Conservation (phyloP, 2,797 vertebrate species). For the Leptatherina wallacei region DNA sequence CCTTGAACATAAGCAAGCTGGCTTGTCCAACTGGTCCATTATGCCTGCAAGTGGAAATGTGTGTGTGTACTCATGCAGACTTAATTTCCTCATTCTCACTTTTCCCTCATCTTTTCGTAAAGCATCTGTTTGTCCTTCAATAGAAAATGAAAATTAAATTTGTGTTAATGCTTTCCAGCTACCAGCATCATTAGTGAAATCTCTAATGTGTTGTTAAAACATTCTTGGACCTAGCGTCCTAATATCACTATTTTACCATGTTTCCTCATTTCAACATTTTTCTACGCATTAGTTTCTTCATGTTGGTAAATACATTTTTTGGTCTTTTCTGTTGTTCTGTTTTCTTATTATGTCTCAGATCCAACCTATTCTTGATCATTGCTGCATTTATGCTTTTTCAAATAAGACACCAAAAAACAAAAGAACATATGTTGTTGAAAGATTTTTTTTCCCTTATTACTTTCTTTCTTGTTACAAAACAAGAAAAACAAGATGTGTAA, state of each 20-base stretch:
- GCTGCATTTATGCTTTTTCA: not conserved
- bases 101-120: slow-evolving; percentile 48
- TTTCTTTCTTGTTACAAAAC: not conserved
- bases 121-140: slow-evolving; percentile 59
- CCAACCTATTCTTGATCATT: not conserved
- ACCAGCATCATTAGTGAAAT: slow-evolving; percentile 66
- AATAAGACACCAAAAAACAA: not conserved
- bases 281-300: slow-evolving; percentile 6
- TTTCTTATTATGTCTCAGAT: slow-evolving; percentile 15
- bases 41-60: slow-evolving; percentile 60
- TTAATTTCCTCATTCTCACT: slow-evolving; percentile 67
- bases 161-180: slow-evolving; percentile 65
- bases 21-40: slow-evolving; percentile 80
- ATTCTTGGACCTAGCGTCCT: slow-evolving; percentile 53
- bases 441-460: not conserved
- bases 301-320: slow-evolving; percentile 8
- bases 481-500: not conserved
- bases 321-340: slow-evolving; percentile 16
- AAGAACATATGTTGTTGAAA: not conserved
- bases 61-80: slow-evolving; percentile 59
- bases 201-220: slow-evolving; percentile 70
- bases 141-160: slow-evolving; percentile 72
- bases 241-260: slow-evolving; percentile 45
- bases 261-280: slow-evolving; percentile 59
- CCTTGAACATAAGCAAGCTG: slow-evolving; percentile 78